Percentiles rank a stretch among this genome's conserved stretches.
These are phyloP conservation scores for Antheraea mylitta DNA, from an alignment of 1,140 invertebrate species.

Conservation along the genomic window DNA sequence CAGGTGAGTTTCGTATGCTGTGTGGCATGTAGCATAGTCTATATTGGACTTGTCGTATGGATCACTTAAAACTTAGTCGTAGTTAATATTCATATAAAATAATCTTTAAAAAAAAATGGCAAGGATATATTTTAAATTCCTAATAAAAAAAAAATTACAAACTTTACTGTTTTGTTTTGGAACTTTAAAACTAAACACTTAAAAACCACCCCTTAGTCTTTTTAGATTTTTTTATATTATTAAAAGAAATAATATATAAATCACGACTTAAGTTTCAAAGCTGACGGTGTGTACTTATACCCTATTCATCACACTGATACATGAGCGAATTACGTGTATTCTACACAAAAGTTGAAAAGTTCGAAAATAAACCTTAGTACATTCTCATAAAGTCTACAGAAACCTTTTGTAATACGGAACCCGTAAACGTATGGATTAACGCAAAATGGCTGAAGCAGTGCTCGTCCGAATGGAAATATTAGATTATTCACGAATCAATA, in stretches of 20 bases:
- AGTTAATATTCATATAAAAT: too few relatives aligned
- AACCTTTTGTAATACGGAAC: constrained; percentile 3
- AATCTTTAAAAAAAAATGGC: too few relatives aligned
- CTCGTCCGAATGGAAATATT: constrained; percentile 28
- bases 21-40: too few relatives aligned
- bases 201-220: too few relatives aligned
- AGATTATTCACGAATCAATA: constrained; percentile 32
- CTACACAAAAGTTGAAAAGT: constrained; percentile 6
- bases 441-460: constrained; percentile 22
- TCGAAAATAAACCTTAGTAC: constrained; percentile 7
- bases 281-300: background rate
- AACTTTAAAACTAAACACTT: too few relatives aligned
- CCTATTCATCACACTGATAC: constrained; percentile 15
- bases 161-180: too few relatives aligned
- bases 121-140: too few relatives aligned
- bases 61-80: too few relatives aligned
- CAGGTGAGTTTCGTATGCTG: too few relatives aligned
- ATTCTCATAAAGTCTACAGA: background rate
- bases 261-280: background rate
- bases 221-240: too few relatives aligned
- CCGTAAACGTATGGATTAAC: constrained; percentile 17
- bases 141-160: too few relatives aligned
- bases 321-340: constrained; percentile 20
- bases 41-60: too few relatives aligned
- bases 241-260: background rate